These are phyloP conservation scores for Eumeta japonica DNA, from an alignment of 1,140 invertebrate genomes.

Conservation along the genomic window DNA sequence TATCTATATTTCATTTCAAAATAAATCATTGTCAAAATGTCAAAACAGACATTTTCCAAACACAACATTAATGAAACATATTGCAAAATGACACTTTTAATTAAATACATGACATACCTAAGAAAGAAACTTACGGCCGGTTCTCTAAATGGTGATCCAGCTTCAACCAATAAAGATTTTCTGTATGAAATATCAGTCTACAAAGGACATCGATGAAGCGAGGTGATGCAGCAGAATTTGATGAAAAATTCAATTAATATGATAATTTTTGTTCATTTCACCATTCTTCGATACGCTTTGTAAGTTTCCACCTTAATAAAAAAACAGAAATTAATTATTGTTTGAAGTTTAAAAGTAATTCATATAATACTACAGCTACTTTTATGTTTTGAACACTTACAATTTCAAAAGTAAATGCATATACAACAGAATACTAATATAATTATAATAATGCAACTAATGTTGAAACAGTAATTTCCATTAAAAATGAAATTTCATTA, in stretches of 20 bases:
- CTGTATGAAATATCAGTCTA: conserved; percentile 80
- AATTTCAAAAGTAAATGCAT: too few relatives aligned
- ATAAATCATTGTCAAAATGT: too few relatives aligned
- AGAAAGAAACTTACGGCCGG: conserved; percentile 86
- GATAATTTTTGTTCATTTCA: conserved; percentile 82
- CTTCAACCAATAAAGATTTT: conserved; percentile 82
- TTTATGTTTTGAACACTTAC: too few relatives aligned
- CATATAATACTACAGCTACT: too few relatives aligned
- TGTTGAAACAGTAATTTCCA: too few relatives aligned
- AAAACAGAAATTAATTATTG: too few relatives aligned
- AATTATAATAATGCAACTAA: too few relatives aligned
- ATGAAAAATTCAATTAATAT: conserved; percentile 88
- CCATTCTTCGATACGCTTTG: conserved; percentile 69
- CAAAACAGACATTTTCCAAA: not conserved
- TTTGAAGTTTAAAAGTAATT: conserved; percentile 7
- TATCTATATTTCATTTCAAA: too few relatives aligned
- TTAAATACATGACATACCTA: conserved; percentile 23
- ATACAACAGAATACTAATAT: too few relatives aligned
- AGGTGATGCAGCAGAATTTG: conserved; percentile 78
- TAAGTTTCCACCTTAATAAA: conserved; percentile 52
- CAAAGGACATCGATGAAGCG: conserved; percentile 85
- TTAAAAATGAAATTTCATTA: too few relatives aligned
- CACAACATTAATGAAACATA: too few relatives aligned
- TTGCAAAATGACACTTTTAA: too few relatives aligned
- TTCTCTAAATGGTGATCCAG: conserved; percentile 85